Conservation (phyloP, 1,140 invertebrate genomes). For the Hermetia illucens region DNA sequence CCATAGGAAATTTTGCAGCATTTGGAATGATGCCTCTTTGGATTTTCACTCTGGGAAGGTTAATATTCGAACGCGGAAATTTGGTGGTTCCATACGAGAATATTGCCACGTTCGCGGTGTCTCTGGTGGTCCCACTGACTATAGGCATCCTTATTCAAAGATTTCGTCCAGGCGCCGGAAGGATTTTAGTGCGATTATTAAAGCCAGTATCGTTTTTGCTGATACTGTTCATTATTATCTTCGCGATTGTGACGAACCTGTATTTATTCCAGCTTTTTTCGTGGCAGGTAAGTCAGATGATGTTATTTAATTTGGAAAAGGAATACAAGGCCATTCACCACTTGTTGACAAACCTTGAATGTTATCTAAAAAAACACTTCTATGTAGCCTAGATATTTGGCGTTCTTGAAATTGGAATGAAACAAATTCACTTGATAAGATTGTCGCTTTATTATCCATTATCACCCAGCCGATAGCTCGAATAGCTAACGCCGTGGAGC, state of each 20-base stretch:
- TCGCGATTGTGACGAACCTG: conserved; percentile 80
- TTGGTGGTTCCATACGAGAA: conserved; percentile 67
- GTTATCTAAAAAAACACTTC: too few relatives aligned
- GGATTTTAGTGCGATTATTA: conserved; percentile 60
- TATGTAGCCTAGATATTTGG: too few relatives aligned
- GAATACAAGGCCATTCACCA: too few relatives aligned
- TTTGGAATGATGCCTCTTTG: conserved; percentile 91
- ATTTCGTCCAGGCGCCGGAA: conserved; percentile 48
- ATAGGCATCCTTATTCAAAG: conserved; percentile 65
- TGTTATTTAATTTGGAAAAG: too few relatives aligned
- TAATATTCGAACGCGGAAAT: conserved; percentile 56
- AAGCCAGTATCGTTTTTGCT: conserved; percentile 75
- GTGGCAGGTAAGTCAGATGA: conserved; percentile 51
- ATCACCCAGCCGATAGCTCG: too few relatives aligned
- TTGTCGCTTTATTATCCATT: too few relatives aligned
- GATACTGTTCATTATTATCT: conserved; percentile 80
- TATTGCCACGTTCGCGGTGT: conserved; percentile 59
- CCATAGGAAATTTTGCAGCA: conserved; percentile 69
- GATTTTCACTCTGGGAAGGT: conserved; percentile 81
- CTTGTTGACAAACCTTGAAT: too few relatives aligned
- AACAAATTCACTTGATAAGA: too few relatives aligned
- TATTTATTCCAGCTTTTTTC: conserved; percentile 86
- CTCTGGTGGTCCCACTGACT: conserved; percentile 67
- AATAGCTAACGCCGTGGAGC: too few relatives aligned
- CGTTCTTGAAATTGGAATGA: too few relatives aligned